These are phyloP conservation scores for Drosophila athabasca DNA, from an alignment of 1,140 invertebrate species.

Conservation along the genomic window DNA sequence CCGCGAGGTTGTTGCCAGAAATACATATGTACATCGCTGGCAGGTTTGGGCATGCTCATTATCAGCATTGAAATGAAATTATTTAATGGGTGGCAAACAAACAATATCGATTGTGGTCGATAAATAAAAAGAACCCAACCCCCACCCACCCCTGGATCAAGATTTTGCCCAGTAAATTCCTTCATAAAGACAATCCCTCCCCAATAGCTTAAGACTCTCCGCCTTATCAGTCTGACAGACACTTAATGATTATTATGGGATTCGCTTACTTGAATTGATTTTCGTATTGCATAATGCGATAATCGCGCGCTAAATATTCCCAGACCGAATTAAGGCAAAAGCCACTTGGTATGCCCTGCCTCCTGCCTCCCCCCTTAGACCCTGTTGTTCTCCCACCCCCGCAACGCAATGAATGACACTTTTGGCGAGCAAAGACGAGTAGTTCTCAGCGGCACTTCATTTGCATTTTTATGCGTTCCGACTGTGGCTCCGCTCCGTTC, in stretches of 20 bases:
- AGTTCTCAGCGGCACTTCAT: slow-evolving; percentile 45
- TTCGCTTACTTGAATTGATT: slow-evolving; percentile 10
- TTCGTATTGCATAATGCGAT: slow-evolving; percentile 45
- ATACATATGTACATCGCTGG: slow-evolving; percentile 9
- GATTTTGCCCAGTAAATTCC: too few relatives aligned
- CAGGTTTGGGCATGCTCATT: slow-evolving; percentile 16
- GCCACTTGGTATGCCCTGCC: slow-evolving; percentile 39
- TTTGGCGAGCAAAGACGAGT: slow-evolving; percentile 18
- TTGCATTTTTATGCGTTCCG: slow-evolving; percentile 64
- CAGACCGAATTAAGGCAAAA: neutral
- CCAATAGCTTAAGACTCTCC: too few relatives aligned
- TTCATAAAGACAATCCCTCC: neutral
- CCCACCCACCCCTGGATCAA: too few relatives aligned
- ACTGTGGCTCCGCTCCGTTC: slow-evolving; percentile 28
- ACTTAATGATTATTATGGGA: neutral
- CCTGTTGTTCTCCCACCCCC: too few relatives aligned
- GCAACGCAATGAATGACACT: slow-evolving; percentile 24
- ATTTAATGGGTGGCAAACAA: slow-evolving; percentile 35
- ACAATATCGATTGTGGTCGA: slow-evolving; percentile 5
- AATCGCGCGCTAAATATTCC: neutral
- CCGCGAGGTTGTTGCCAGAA: slow-evolving; percentile 58
- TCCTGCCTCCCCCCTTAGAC: too few relatives aligned
- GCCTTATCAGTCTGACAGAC: neutral
- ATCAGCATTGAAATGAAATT: slow-evolving; percentile 39
- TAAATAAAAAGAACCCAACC: too few relatives aligned